These are phyloP conservation scores for Aspiorhynchus laticeps DNA, from an alignment of 2,113 vertebrate species.

Conservation along the genomic window DNA sequence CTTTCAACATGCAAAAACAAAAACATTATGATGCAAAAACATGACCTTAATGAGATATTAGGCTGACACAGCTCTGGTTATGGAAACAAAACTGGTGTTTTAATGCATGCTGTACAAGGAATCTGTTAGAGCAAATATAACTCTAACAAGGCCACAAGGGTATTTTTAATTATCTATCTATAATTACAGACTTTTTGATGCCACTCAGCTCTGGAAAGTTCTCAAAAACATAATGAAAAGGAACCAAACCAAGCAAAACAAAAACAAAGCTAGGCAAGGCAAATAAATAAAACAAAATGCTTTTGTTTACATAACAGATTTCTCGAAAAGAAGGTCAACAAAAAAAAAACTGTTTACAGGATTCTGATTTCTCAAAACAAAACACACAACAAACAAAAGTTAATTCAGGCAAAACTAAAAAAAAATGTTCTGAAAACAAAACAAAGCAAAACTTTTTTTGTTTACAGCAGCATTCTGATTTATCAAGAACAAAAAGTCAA, in stretches of 20 bases:
- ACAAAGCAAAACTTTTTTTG: not conserved
- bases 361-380: not conserved
- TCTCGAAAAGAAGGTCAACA: not conserved
- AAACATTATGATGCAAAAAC: slow-evolving; percentile 16
- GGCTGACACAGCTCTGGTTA: not conserved
- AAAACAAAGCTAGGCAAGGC: not conserved
- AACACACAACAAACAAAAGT: not conserved
- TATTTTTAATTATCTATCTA: too few relatives aligned
- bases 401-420: not conserved
- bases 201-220: not conserved
- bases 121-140: not conserved
- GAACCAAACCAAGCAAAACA: not conserved
- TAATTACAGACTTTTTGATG: not conserved
- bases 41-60: slow-evolving; percentile 29
- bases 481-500: not conserved
- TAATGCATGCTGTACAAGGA: not conserved
- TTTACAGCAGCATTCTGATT: not conserved
- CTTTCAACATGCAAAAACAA: slow-evolving; percentile 7
- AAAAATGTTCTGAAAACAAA: not conserved
- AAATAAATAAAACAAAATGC: not conserved
- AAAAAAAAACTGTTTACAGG: not conserved
- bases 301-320: not conserved
- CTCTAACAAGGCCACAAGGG: not conserved
- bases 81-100: slow-evolving; percentile 1
- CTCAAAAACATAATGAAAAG: not conserved